Conservation (phyloP, 2,888 invertebrate genomes). For the Drosophila prolongata region DNA sequence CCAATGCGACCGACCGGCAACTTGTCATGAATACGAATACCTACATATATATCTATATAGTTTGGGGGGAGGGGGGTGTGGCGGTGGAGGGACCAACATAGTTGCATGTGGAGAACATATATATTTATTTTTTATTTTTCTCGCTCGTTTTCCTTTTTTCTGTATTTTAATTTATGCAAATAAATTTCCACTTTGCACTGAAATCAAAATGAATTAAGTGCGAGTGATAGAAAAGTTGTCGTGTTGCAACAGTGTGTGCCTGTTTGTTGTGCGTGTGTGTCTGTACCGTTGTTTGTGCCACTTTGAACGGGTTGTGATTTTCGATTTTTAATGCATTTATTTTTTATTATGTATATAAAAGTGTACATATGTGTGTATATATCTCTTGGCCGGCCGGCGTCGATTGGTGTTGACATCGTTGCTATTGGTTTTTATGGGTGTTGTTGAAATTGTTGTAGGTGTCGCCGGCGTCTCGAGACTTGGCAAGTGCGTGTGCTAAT, state of each 20-base stretch:
- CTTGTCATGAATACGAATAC: constrained; percentile 71
- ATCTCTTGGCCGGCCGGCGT: constrained; percentile 66
- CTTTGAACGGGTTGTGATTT: constrained; percentile 69
- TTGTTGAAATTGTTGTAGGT: constrained; percentile 26
- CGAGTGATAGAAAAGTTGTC: constrained; percentile 77
- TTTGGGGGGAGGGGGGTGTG: not conserved
- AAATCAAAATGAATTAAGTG: constrained; percentile 80
- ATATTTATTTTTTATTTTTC: constrained; percentile 22
- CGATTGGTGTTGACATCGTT: constrained; percentile 61
- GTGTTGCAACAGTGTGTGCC: constrained; percentile 40
- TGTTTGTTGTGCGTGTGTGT: constrained; percentile 35
- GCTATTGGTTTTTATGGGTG: constrained; percentile 16
- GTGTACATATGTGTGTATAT: not conserved
- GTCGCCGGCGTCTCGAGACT: constrained; percentile 56
- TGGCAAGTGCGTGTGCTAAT: constrained; percentile 30
- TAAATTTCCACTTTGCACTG: constrained; percentile 81
- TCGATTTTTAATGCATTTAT: constrained; percentile 76
- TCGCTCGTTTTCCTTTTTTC: constrained; percentile 24
- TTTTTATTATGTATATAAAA: constrained; percentile 41
- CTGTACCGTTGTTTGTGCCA: constrained; percentile 74
- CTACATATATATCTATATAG: constrained; percentile 1
- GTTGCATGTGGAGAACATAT: constrained; percentile 43
- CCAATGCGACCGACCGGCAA: constrained; percentile 50
- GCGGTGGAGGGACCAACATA: constrained; percentile 11
- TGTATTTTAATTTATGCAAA: constrained; percentile 80